Evolutionary conservation across 2,113 vertebrate genomes (phyloP), one percentile per base, ranked within the genome.

Genomic region (Eptesicus fuscus): DNA sequence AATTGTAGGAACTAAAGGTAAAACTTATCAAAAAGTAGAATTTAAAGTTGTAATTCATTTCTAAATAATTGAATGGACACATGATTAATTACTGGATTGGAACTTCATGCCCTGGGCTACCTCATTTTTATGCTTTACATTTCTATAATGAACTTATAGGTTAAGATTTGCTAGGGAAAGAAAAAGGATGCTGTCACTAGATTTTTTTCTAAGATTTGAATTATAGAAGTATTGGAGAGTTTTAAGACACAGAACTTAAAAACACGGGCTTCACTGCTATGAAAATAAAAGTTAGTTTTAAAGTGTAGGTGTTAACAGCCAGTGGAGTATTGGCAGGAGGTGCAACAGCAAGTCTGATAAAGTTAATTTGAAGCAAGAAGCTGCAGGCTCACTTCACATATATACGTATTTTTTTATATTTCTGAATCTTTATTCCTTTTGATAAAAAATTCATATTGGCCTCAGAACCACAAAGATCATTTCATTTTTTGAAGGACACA

Each of bases 381-480:
- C 13, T 70, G 11, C 37, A 80, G 35, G 3, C 7, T 93, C 30
- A 71, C 56, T 94, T 91, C 28, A 88, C 1, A 37, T 70, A 20
- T 44, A n/a, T 9, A 42, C 65, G 42, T 91, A 71, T 47, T 14
- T 56, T 80, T 91, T 79, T 10, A 14, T 93, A 83, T 92, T 78
- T 86, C 47, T 86, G 11, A 56, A 76, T 95, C 49, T 77, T 71
- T 22, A 61, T 89, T 89, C 44, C n/a, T 78, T 94, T 95, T 77
- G 17, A 56, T 30, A 85, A 47, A 87, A 53, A 89, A 83, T 74
- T 94, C 7, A 61, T 69, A 61, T 74, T 87, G 18, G 3, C 42
- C 35, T 90, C 13, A 47, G 74, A 67, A 37, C 49, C 40, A 76
- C 17, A 2, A 79, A 53, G 30, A 22, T 35, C 16, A 90, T 63